phyloP scores from a whole-genome alignment of 2,888 invertebrate species.

The Drosophila prolongata region DNA sequence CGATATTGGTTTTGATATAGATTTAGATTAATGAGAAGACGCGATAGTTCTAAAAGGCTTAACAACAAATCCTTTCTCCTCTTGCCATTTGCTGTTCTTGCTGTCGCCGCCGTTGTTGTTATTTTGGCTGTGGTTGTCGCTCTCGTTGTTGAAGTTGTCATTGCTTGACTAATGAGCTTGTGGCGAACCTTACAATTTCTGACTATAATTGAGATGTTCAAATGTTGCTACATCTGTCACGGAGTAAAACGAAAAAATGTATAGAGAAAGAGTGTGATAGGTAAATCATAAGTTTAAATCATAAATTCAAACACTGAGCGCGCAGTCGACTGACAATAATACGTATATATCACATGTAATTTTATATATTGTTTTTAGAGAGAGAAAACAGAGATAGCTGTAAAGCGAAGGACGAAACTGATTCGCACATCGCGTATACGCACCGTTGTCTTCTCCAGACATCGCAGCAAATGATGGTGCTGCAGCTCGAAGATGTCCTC shows the following conservation, averaged over 20 bases:
- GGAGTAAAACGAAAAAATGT: conserved; percentile 56
- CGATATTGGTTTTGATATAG: conserved; percentile 20
- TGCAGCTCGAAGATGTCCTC: conserved; percentile 99
- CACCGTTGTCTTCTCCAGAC: conserved; percentile 99
- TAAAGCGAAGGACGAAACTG: conserved; percentile 6
- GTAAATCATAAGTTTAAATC: conserved; percentile 52
- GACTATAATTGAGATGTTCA: conserved; percentile 71
- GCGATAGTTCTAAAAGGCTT: conserved; percentile 38
- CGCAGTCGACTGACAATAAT: conserved; percentile 21
- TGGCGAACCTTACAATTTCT: conserved; percentile 65
- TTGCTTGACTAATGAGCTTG: conserved; percentile 74
- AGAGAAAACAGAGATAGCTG: conserved; percentile 8
- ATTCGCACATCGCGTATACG: conserved; percentile 77
- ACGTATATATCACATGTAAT: conserved; percentile 30
- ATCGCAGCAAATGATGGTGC: conserved; percentile 98
- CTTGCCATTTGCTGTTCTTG: conserved; percentile 25
- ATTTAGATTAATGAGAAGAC: conserved; percentile 49
- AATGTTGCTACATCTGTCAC: conserved; percentile 78
- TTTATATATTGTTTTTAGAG: conserved; percentile 2
- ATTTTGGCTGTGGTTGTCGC: conserved; percentile 25
- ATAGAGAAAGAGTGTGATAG: conserved; percentile 56
- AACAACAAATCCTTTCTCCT: conserved; percentile 43
- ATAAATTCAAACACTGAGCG: conserved; percentile 41
- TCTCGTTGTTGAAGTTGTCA: conserved; percentile 62
- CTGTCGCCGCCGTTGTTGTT: conserved; percentile 28